A percentile compares a stretch with the other conserved stretches of the same genome.
Conservation (phyloP, 2,888 invertebrate genomes). For the Maniola hyperantus region DNA sequence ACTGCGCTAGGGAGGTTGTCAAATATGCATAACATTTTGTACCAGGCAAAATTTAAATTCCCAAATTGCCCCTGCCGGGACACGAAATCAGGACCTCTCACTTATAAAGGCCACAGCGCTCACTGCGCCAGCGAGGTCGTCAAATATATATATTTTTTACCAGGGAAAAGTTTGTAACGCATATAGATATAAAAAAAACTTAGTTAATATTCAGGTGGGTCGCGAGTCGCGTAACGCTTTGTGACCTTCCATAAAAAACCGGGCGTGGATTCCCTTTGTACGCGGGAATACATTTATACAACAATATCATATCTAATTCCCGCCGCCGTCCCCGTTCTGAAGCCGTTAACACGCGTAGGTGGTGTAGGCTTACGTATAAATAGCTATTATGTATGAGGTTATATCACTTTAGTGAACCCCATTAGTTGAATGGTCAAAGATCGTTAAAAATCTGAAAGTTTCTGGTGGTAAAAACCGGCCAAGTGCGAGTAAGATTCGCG, state of each 20-base stretch:
- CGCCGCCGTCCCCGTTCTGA: conserved; percentile 2
- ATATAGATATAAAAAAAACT: conserved; percentile 12
- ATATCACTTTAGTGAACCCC: not conserved
- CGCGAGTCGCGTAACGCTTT: conserved; percentile 18
- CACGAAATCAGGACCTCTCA: too few species aligned
- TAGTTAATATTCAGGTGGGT: conserved; percentile 23
- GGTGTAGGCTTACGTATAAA: not conserved
- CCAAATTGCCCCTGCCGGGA: too few species aligned
- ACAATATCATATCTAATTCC: conserved; percentile 20
- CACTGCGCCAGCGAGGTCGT: not conserved
- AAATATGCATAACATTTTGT: conserved; percentile 13
- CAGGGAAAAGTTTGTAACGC: conserved; percentile 13
- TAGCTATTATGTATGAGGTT: not conserved
- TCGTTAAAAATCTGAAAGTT: too few species aligned
- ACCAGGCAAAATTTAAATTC: conserved; percentile 7
- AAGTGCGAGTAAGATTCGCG: too few species aligned
- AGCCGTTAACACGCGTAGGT: conserved; percentile 12
- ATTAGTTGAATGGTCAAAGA: too few species aligned
- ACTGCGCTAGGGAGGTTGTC: not conserved
- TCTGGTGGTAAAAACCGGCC: too few species aligned
- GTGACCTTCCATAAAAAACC: conserved; percentile 26
- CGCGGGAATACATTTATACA: conserved; percentile 8
- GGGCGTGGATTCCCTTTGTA: conserved; percentile 22
- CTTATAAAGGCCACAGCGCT: too few species aligned
- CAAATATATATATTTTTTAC: conserved; percentile 14